Base-by-base conservation (phyloP, 2,888 invertebrate genomes). In the Melangyna quadrimaculata region DNA sequence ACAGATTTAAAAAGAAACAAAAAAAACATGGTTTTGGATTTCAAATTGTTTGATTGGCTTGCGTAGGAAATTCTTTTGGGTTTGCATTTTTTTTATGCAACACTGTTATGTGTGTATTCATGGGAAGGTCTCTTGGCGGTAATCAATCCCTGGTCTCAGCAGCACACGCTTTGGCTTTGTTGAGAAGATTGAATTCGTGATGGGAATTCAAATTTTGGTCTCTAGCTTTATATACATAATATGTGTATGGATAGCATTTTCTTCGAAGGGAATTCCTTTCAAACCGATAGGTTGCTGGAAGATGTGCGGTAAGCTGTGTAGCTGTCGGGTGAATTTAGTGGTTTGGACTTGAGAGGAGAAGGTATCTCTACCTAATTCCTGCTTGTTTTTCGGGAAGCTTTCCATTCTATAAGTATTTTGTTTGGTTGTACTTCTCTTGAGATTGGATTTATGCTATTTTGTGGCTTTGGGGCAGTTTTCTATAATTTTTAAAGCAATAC, bases 61-160 rank as follows among this genome's bases (percentile, higher is more conserved):
- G 6, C 9, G 32, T 35, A 17, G 32, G 10, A 32, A 19, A 45
- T 63, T 22, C 8, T 32, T 40, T n/a, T 43, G n/a, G 22, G 19
- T 27, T 32, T 17, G 3, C 9, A 9, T 48, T 12, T 9, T 22
- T 6, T 22, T 22, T 24, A 0, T 24, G 12, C 22, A 22, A 12
- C 48, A 48, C 12, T 22, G 6, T n/a, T n/a, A 2, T 17, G 0
- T 53, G 14, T 73, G 22, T 73, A 24, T 77, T 77, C 72, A 77
- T 86, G 80, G 77, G 67, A 84, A 79, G 74, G 53, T 81, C 84
- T 81, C 78, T 78, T 63, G 74, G 74, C 57, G 51, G 74, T 83
- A 59, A 59, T 59, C 59, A 59, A 59, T 37, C 22, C 35, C 22
- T n/a, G 45, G 57, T 74, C 63, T 48, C 63, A 73, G n/a, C 45